Evolutionary conservation across 2,797 vertebrate genomes (phyloP).

Genomic region (Eulemur mongoz): DNA sequence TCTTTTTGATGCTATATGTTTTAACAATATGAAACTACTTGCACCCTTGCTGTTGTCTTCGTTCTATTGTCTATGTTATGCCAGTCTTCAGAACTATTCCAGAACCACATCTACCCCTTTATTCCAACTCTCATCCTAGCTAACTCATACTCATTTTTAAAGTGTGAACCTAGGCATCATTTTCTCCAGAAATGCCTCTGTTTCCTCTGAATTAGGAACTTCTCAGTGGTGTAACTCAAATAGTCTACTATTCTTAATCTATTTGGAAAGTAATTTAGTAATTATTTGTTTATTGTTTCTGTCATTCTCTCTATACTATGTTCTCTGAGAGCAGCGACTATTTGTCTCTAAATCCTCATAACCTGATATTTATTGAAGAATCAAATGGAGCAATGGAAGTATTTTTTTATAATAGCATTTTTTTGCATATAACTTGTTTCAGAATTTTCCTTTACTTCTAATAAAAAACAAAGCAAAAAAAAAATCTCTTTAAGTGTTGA

Average conservation of each 20-base stretch:
- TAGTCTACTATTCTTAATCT: background rate
- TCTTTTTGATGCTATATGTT: background rate
- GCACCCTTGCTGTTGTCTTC: background rate
- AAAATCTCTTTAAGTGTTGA: background rate
- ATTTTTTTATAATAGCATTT: background rate
- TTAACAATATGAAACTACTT: background rate
- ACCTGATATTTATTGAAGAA: background rate
- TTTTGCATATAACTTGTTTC: slow-evolving; percentile 18
- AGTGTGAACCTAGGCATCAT: background rate
- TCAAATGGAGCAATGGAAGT: background rate
- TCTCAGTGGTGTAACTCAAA: background rate
- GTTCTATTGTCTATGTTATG: background rate
- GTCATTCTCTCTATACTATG: background rate
- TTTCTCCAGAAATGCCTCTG: background rate
- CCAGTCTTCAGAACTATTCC: background rate
- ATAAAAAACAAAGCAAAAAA: background rate
- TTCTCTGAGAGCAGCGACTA: background rate
- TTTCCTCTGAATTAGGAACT: background rate
- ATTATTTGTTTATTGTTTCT: background rate
- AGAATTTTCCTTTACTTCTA: background rate
- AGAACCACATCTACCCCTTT: background rate
- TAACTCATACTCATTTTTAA: background rate
- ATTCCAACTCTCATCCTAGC: background rate
- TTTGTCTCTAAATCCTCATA: background rate
- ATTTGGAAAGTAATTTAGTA: background rate